Evolutionary conservation across 2,113 vertebrate species (phyloP), one percentile per base, ranked within the genome.

Genomic region (Micromys minutus): DNA sequence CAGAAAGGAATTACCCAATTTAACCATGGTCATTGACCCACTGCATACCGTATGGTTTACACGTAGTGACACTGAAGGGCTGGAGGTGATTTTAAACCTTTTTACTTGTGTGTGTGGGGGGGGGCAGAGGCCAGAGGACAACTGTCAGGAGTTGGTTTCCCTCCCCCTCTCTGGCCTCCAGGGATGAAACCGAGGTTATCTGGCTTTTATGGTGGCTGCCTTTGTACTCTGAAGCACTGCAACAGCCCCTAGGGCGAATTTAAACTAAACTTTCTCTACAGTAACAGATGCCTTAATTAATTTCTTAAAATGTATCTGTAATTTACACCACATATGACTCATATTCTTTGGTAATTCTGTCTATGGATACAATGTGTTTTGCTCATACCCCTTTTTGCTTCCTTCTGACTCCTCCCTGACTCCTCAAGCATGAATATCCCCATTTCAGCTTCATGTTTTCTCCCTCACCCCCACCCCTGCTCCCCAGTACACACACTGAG

Each of bases 181-280:
- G 39, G 57, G 57, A 45, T 84, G 24, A 31, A 84, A 84, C 13
- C 63, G 57, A 19, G n/a, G 57, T 45, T 19, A 42, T 42, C 39
- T 42, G 26, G 26, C 42, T 84, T 63, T 31, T 26, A 84, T 9
- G 2, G n/a, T 19, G 6, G 22, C 45, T 24, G 36, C 36, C 39
- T 81, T 59, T 59, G 39, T 19, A 57, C 21, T 59, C 79, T 59
- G n/a, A 61, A 15, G 36, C 57, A 31, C 6, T 45, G n/a, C 59
- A 31, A 26, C 26, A 84, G 26, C 24, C 26, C 8, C n/a, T 45
- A 83, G 50, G 22, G 22, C 45, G 36, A 84, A 75, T 93, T 83
- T 61, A 91, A 89, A 94, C 22, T 87, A 86, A 89, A 84, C 55
- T 61, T 67, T 77, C 15, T 79, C 50, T 90, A 34, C 45, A 61